Percentiles rank a stretch among this genome's conserved stretches.
These are phyloP conservation scores for Tetragonula clypearis DNA, from an alignment of 1,140 invertebrate genomes.

Conservation along the genomic window DNA sequence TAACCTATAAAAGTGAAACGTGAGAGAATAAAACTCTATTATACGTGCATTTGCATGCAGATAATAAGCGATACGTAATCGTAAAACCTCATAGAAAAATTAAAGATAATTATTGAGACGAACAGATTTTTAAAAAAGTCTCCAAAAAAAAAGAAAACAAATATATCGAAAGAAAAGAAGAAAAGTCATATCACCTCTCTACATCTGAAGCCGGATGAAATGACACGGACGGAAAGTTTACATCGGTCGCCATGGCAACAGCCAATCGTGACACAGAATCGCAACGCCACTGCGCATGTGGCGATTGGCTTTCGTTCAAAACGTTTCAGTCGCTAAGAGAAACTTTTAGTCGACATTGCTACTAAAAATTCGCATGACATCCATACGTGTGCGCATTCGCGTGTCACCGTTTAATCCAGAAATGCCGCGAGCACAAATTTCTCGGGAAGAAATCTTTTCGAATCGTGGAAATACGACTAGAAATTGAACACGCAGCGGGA, in stretches of 20 bases:
- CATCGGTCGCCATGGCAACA: conserved; percentile 49
- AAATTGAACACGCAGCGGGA: background rate
- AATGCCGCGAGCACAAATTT: rapidly evolving
- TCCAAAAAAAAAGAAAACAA: background rate
- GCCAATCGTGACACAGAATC: conserved; percentile 28
- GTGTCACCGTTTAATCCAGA: background rate
- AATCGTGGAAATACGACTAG: background rate
- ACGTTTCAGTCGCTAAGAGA: background rate
- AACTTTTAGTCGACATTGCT: background rate
- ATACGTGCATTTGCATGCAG: too few species aligned
- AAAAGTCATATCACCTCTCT: background rate
- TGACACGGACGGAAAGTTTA: conserved; percentile 49
- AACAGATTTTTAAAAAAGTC: too few species aligned
- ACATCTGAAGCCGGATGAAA: conserved; percentile 36
- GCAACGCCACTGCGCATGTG: background rate
- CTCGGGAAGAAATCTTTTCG: background rate
- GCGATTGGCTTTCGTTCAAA: conserved; percentile 33
- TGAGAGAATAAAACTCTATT: too few species aligned
- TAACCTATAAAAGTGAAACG: conserved; percentile 47
- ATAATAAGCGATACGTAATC: background rate
- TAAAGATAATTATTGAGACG: too few species aligned
- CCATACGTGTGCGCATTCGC: background rate
- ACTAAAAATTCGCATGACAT: conserved; percentile 16
- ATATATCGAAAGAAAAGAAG: background rate
- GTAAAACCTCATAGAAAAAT: background rate